Evolutionary conservation across 2,113 vertebrate genomes (phyloP).

Genomic region (Amblyornis subalaris): DNA sequence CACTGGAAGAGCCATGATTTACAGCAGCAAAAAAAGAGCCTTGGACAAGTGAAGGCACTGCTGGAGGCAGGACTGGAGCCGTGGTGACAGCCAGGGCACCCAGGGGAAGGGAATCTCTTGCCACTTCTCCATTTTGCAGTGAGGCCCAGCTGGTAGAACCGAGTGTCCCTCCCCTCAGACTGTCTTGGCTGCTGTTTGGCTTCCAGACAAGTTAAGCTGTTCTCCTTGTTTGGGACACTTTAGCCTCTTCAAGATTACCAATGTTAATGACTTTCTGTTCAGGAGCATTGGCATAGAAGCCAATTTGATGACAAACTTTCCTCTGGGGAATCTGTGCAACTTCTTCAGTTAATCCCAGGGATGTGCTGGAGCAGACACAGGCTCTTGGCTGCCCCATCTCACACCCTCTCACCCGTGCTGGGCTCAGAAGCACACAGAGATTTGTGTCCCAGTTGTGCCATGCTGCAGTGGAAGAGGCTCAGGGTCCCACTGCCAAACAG

Average conservation of each 20-base stretch:
- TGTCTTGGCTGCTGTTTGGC: not conserved
- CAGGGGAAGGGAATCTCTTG: not conserved
- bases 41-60: not conserved
- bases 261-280: not conserved
- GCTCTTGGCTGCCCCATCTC: not conserved
- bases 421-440: not conserved
- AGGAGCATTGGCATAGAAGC: not conserved
- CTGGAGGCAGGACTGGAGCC: not conserved
- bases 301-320: not conserved
- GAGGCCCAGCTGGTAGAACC: not conserved
- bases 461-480: not conserved
- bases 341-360: not conserved
- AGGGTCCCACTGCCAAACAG: not conserved
- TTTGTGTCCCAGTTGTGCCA: accelerated
- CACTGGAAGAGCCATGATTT: not conserved
- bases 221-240: not conserved
- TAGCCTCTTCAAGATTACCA: not conserved
- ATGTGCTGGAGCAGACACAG: not conserved
- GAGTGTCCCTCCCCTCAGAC: not conserved
- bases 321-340: not conserved
- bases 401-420: accelerated
- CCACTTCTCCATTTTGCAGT: not conserved
- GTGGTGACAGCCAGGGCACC: not conserved
- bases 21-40: not conserved
- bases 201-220: not conserved